Percentiles rank a stretch among this genome's conserved stretches.
Evolutionary conservation across 1,140 invertebrate genomes (phyloP).

Genomic region (Gryllus bimaculatus): DNA sequence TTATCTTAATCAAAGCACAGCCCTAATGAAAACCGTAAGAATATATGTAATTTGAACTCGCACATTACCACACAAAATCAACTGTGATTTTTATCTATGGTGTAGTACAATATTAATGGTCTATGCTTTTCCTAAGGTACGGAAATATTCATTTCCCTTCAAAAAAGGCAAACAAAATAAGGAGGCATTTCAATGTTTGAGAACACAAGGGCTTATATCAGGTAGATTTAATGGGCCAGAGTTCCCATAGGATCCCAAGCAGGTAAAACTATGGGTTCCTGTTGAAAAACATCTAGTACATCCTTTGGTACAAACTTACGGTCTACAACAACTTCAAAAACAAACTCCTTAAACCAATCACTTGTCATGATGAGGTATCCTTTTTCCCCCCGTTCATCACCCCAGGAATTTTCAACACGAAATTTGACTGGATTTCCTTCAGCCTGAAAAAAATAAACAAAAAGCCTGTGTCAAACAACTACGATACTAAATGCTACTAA

Average conservation of each 20-base stretch:
- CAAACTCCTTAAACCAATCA: slow-evolving; percentile 84
- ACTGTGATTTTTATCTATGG: no score
- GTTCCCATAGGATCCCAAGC: slow-evolving; percentile 92
- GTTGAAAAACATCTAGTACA: slow-evolving; percentile 63
- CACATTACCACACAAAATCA: no score
- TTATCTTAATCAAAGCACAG: background rate
- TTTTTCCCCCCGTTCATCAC: slow-evolving; percentile 78
- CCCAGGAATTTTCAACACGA: slow-evolving; percentile 86
- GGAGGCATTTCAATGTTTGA: background rate
- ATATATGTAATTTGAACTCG: no score
- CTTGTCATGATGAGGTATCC: slow-evolving; percentile 74
- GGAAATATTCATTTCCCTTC: background rate
- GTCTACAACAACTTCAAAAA: slow-evolving; percentile 82
- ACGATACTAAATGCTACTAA: no score
- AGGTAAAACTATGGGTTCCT: slow-evolving; percentile 66
- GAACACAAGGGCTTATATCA: background rate
- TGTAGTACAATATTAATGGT: no score
- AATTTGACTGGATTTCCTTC: slow-evolving; percentile 58
- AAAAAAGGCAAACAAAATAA: background rate
- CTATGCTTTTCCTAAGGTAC: background rate
- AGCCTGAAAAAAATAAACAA: slow-evolving; percentile 43
- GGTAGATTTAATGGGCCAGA: slow-evolving; percentile 41
- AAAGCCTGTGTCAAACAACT: background rate
- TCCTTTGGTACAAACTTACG: slow-evolving; percentile 67
- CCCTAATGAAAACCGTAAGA: background rate